phyloP scores from a whole-genome alignment of 1,140 invertebrate genomes.

The Rhopalosiphum padi region DNA sequence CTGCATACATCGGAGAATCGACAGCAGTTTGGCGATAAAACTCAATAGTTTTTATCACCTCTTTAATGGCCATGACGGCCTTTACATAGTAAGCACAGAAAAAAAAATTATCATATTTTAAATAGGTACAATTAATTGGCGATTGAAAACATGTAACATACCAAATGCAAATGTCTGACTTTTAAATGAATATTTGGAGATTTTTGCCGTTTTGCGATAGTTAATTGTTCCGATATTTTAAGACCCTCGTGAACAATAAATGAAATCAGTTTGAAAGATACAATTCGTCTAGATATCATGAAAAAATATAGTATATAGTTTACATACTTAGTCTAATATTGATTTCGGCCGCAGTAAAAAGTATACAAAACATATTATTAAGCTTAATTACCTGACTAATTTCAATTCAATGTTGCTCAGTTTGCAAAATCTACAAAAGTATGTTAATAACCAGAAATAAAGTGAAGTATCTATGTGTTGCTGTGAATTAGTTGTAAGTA shows the following conservation, averaged over 20 bases:
- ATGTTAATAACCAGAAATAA: conserved; percentile 44
- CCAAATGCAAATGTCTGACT: conserved; percentile 51
- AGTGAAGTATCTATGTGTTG: conserved; percentile 21
- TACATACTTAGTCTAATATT: background rate
- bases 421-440: conserved; percentile 51
- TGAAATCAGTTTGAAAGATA: conserved; percentile 44
- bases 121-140: background rate
- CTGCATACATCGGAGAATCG: background rate
- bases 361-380: background rate
- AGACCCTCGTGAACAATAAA: conserved; percentile 41
- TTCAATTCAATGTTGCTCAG: background rate
- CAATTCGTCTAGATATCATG: background rate
- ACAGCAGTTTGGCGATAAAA: background rate
- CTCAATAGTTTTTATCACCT: conserved; percentile 28
- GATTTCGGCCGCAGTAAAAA: background rate
- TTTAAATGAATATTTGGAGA: conserved; percentile 42
- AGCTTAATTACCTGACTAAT: background rate
- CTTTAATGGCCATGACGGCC: conserved; percentile 43
- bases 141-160: background rate
- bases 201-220: conserved; percentile 28
- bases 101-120: background rate
- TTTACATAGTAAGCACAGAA: background rate
- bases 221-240: conserved; percentile 41
- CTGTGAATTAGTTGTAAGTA: conserved; percentile 30
- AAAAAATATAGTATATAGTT: background rate